These are phyloP conservation scores for Cyclura pinguis DNA, from an alignment of 2,797 vertebrate species.

Conservation along the genomic window DNA sequence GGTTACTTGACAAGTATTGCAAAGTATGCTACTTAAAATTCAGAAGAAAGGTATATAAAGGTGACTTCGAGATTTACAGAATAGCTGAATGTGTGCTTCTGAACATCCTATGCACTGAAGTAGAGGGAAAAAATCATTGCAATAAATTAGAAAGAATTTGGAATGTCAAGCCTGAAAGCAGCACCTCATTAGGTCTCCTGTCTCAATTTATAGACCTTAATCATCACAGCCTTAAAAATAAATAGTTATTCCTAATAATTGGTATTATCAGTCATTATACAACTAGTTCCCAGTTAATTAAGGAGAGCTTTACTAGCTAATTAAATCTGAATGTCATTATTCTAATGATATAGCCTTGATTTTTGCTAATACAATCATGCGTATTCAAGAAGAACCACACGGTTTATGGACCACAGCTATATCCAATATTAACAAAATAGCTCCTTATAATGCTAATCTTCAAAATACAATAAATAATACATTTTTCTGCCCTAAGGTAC, in stretches of 20 bases:
- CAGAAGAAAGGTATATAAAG: conserved; percentile 51
- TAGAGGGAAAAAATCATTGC: not conserved
- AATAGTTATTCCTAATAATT: conserved; percentile 53
- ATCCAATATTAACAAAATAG: not conserved
- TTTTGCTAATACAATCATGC: conserved; percentile 17
- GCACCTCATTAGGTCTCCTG: conserved; percentile 44
- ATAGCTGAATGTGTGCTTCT: conserved; percentile 45
- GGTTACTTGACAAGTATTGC: conserved; percentile 56
- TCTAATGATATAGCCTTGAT: conserved; percentile 3
- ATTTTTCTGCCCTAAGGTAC: not conserved
- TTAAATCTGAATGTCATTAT: conserved; percentile 41
- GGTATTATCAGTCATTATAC: conserved; percentile 38
- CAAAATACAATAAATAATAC: not conserved
- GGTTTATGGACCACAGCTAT: not conserved
- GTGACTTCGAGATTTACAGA: conserved; percentile 61
- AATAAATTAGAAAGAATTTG: accelerated
- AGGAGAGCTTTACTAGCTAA: conserved; percentile 48
- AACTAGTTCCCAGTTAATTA: conserved; percentile 58
- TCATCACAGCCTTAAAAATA: conserved; percentile 61
- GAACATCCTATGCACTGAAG: conserved; percentile 32
- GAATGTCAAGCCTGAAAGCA: conserved; percentile 43
- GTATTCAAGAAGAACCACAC: not conserved
- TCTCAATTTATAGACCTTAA: conserved; percentile 52
- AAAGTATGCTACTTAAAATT: conserved; percentile 60
- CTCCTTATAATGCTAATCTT: not conserved